A percentile compares a stretch with the other conserved stretches of the same genome.
phyloP scores from a whole-genome alignment of 2,797 vertebrate genomes.

The Falco columbarius region DNA sequence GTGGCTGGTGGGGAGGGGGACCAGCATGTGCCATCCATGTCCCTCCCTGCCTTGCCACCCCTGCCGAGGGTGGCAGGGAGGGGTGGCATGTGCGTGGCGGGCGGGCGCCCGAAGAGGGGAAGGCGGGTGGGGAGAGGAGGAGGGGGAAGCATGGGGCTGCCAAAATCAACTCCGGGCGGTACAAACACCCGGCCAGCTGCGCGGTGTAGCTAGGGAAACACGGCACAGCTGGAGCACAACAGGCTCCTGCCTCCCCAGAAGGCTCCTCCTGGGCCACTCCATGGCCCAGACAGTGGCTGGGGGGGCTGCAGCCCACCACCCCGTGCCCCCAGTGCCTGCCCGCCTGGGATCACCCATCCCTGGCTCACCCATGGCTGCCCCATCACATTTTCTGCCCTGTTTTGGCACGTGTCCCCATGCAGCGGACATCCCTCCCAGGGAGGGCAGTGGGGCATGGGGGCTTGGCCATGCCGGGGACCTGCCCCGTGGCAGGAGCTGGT shows the following conservation, averaged over 20 bases:
- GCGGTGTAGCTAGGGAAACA: constrained; percentile 66
- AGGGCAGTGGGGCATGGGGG: background rate
- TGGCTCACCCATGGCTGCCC: fast-evolving
- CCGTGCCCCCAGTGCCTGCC: fast-evolving
- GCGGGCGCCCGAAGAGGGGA: background rate
- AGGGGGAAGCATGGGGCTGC: constrained; percentile 5
- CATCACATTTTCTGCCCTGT: fast-evolving
- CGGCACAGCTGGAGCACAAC: constrained; percentile 61
- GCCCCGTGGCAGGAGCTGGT: background rate
- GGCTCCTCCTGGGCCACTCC: constrained; percentile 31
- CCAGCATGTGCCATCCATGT: background rate
- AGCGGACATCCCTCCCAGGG: background rate
- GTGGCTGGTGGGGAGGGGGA: background rate
- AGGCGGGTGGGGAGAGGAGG: background rate
- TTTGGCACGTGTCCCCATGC: fast-evolving
- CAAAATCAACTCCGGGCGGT: constrained; percentile 62
- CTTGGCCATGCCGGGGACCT: background rate
- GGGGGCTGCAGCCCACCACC: background rate
- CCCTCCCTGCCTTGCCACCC: background rate
- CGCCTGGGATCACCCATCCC: background rate
- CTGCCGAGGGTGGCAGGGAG: fast-evolving
- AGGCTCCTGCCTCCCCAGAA: constrained; percentile 34
- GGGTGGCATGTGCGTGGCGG: background rate
- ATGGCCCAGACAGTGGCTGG: fast-evolving
- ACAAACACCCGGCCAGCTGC: constrained; percentile 67